These are phyloP conservation scores for Magallana ariakensis DNA, from an alignment of 1,140 invertebrate genomes.

Conservation along the genomic window DNA sequence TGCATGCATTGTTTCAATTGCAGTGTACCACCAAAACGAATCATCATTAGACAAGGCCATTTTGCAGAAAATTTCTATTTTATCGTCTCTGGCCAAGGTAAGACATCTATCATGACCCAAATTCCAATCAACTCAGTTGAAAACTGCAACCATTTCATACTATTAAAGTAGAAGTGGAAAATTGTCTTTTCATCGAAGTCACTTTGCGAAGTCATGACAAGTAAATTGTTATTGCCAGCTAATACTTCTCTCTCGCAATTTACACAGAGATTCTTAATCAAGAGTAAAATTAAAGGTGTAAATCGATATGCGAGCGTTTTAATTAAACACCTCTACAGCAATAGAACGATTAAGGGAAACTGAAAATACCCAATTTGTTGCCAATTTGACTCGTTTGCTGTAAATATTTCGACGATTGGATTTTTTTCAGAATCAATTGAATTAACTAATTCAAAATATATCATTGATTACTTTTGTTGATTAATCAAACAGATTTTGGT, in stretches of 20 bases:
- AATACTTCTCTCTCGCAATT: background rate
- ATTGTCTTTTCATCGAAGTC: background rate
- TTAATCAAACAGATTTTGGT: too few species aligned
- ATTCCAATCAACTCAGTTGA: background rate
- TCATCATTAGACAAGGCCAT: constrained; percentile 79
- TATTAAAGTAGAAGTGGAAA: background rate
- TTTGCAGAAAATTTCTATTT: constrained; percentile 79
- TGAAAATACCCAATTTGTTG: too few species aligned
- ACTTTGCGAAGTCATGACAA: background rate
- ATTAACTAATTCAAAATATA: too few species aligned
- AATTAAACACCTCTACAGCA: background rate
- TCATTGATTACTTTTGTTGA: too few species aligned
- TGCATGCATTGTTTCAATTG: background rate
- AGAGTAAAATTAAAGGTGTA: background rate
- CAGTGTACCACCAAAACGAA: constrained; percentile 72
- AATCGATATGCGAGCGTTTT: background rate
- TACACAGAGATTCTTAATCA: background rate
- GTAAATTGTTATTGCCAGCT: background rate
- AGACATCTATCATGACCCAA: constrained; percentile 24
- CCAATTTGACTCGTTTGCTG: too few species aligned
- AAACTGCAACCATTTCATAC: background rate
- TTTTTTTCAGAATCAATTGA: too few species aligned
- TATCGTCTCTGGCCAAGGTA: constrained; percentile 78
- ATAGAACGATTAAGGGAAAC: background rate
- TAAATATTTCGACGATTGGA: too few species aligned